phyloP scores from a whole-genome alignment of 2,888 invertebrate genomes.

The Clepsis dumicolana region DNA sequence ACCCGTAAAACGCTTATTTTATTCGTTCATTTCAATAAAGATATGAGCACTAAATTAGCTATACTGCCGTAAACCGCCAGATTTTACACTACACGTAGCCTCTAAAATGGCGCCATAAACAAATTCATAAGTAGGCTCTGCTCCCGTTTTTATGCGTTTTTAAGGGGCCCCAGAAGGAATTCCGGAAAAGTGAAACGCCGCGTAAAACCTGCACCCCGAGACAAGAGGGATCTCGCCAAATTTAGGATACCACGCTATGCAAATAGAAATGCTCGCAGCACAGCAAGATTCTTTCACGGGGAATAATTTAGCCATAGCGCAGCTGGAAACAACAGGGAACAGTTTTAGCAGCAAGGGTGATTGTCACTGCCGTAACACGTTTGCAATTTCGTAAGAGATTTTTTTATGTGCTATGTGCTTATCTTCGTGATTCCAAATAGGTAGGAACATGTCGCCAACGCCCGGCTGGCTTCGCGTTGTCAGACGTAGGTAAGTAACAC shows the following conservation, averaged over 20 bases:
- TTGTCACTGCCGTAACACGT: background rate
- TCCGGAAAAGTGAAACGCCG: conserved; percentile 78
- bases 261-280: conserved; percentile 38
- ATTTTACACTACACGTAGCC: conserved; percentile 60
- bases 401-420: too few relatives aligned
- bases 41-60: conserved; percentile 70
- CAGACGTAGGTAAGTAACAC: too few relatives aligned
- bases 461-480: too few relatives aligned
- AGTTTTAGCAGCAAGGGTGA: background rate
- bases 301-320: conserved; percentile 24
- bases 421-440: background rate
- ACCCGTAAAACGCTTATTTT: conserved; percentile 1
- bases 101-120: conserved; percentile 81
- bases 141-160: conserved; percentile 81
- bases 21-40: conserved; percentile 60
- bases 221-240: conserved; percentile 58
- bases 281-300: conserved; percentile 26
- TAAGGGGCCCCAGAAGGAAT: conserved; percentile 75
- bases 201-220: conserved; percentile 76
- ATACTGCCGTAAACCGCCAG: conserved; percentile 70
- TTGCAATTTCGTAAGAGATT: background rate
- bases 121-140: conserved; percentile 85
- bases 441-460: background rate
- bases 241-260: conserved; percentile 41
- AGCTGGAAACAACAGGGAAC: background rate